These are phyloP conservation scores for Agriotes lineatus DNA, from an alignment of 2,888 invertebrate genomes.

Conservation along the genomic window DNA sequence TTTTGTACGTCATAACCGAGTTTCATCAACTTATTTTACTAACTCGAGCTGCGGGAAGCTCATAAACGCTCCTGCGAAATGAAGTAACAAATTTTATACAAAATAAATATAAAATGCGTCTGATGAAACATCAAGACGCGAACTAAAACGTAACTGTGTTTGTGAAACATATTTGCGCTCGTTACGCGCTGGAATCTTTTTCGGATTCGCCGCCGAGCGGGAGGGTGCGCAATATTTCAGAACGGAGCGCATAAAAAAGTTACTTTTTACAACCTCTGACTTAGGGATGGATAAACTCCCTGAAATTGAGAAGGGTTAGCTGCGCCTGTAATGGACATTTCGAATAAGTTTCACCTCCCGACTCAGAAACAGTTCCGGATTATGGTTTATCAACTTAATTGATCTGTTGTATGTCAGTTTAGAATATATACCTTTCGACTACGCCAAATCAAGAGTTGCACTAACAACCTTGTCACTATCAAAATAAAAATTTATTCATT, in stretches of 20 bases:
- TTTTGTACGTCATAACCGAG: too few relatives aligned
- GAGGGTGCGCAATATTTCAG: neutral
- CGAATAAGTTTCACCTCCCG: slow-evolving; percentile 20
- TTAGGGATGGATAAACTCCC: slow-evolving; percentile 17
- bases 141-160: too few relatives aligned
- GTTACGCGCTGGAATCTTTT: too few relatives aligned
- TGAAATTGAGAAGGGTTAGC: slow-evolving; percentile 31
- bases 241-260: neutral
- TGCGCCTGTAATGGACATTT: slow-evolving; percentile 27
- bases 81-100: too few relatives aligned
- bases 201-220: too few relatives aligned
- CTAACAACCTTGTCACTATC: neutral
- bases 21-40: too few relatives aligned
- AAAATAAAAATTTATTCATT: too few relatives aligned
- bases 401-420: slow-evolving; percentile 10
- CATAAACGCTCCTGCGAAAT: too few relatives aligned
- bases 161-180: too few relatives aligned
- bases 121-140: too few relatives aligned
- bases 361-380: slow-evolving; percentile 7
- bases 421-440: neutral
- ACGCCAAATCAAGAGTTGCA: neutral
- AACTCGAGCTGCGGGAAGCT: too few relatives aligned
- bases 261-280: neutral
- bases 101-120: too few relatives aligned
- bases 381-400: slow-evolving; percentile 23